These are phyloP conservation scores for Orchesella flavescens DNA, from an alignment of 2,888 invertebrate species.

Conservation along the genomic window DNA sequence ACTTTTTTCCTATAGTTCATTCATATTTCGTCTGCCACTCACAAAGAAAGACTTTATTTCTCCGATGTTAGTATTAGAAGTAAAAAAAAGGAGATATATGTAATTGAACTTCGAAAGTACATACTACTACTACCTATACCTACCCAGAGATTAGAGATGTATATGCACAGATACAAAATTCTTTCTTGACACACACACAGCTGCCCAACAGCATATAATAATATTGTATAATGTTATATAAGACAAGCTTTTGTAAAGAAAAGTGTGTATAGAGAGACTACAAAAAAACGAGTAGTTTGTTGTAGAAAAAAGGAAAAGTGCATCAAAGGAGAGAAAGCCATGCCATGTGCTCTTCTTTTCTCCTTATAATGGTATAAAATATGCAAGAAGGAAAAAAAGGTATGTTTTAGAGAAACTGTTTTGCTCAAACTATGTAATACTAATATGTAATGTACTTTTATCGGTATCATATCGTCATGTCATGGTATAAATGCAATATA, in stretches of 20 bases:
- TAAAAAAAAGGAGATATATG: background rate
- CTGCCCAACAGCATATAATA: slow-evolving; percentile 42
- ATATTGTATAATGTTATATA: slow-evolving; percentile 33
- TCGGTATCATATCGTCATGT: slow-evolving; percentile 45
- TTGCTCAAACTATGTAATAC: slow-evolving; percentile 28
- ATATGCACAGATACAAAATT: slow-evolving; percentile 11
- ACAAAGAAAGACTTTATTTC: background rate
- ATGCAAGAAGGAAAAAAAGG: slow-evolving; percentile 48
- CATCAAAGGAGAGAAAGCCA: slow-evolving; percentile 48
- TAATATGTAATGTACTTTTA: slow-evolving; percentile 24
- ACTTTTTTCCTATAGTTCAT: background rate
- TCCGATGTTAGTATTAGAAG: slow-evolving; percentile 1
- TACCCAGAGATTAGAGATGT: background rate
- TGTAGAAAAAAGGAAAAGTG: slow-evolving; percentile 47
- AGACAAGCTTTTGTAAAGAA: background rate
- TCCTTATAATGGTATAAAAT: slow-evolving; percentile 49
- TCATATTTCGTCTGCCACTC: background rate
- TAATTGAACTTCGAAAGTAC: background rate
- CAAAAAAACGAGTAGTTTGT: background rate
- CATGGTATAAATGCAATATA: slow-evolving; percentile 36
- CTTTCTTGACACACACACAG: slow-evolving; percentile 45
- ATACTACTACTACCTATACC: too few relatives aligned
- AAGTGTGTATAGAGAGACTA: background rate
- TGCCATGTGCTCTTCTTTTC: slow-evolving; percentile 16
- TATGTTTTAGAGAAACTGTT: slow-evolving; percentile 28